phyloP scores from a whole-genome alignment of 2,113 vertebrate genomes.

The Grammomys surdaster region DNA sequence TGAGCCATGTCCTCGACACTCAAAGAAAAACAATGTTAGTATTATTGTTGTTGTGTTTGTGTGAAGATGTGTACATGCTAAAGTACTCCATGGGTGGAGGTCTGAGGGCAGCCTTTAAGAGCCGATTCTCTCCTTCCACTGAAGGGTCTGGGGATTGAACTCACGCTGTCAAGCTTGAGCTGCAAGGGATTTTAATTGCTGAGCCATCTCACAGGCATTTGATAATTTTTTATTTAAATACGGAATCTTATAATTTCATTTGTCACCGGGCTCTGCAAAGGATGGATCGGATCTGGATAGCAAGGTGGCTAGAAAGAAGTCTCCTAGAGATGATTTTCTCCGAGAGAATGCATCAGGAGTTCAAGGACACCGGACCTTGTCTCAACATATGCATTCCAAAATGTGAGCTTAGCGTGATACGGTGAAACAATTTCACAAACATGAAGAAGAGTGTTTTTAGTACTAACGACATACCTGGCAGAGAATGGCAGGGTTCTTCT shows the following conservation, averaged over 20 bases:
- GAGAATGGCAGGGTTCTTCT: conserved; percentile 21
- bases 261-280: not conserved
- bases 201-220: not conserved
- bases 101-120: not conserved
- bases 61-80: not conserved
- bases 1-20: not conserved
- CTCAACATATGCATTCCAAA: not conserved
- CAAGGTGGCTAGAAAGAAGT: not conserved
- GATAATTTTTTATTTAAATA: not conserved
- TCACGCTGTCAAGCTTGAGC: not conserved
- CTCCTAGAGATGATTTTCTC: not conserved
- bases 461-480: not conserved
- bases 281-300: not conserved
- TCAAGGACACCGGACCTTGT: not conserved
- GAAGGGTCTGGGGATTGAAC: not conserved
- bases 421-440: not conserved
- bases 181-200: not conserved
- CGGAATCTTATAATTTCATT: not conserved
- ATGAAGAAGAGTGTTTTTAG: not conserved
- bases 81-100: not conserved
- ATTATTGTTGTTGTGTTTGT: not conserved
- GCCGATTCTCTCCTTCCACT: not conserved
- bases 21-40: not conserved
- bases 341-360: not conserved
- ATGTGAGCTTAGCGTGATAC: not conserved